These are phyloP conservation scores for Muricea muricata DNA, from an alignment of 92 coral and sea anemone genomes.

Conservation along the genomic window DNA sequence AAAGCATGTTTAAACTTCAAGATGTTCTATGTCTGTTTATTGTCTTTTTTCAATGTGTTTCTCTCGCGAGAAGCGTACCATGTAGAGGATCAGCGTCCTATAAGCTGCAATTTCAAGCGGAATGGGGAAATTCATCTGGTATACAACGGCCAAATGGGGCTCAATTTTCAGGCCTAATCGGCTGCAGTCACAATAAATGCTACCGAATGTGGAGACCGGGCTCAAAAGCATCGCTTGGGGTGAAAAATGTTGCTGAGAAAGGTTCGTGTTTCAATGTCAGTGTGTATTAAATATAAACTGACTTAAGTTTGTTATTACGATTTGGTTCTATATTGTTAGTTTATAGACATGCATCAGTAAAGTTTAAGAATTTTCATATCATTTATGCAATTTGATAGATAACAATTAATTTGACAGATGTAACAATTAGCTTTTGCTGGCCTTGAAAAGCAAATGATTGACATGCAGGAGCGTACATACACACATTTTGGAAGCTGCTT, in stretches of 20 bases:
- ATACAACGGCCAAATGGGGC: background rate
- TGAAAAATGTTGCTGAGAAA: conserved; percentile 2
- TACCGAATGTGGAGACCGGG: conserved; percentile 32
- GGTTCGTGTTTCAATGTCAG: background rate
- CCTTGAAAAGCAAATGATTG: too few relatives aligned
- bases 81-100: conserved; percentile 22
- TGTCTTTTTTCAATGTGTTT: background rate
- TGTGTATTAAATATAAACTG: background rate
- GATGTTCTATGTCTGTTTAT: background rate
- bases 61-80: background rate
- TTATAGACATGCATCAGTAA: too few relatives aligned
- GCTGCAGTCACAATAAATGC: conserved; percentile 6
- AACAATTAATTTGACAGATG: too few relatives aligned
- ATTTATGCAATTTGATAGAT: too few relatives aligned
- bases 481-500: too few relatives aligned
- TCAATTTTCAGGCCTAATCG: conserved; percentile 4
- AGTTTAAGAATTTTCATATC: too few relatives aligned
- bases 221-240: conserved; percentile 4
- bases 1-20: background rate
- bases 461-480: too few relatives aligned
- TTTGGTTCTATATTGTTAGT: background rate
- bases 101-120: conserved; percentile 3
- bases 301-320: background rate
- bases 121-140: background rate
- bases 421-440: too few relatives aligned